Conservation (phyloP, 2,888 invertebrate genomes). For the Drosophila rellima region DNA sequence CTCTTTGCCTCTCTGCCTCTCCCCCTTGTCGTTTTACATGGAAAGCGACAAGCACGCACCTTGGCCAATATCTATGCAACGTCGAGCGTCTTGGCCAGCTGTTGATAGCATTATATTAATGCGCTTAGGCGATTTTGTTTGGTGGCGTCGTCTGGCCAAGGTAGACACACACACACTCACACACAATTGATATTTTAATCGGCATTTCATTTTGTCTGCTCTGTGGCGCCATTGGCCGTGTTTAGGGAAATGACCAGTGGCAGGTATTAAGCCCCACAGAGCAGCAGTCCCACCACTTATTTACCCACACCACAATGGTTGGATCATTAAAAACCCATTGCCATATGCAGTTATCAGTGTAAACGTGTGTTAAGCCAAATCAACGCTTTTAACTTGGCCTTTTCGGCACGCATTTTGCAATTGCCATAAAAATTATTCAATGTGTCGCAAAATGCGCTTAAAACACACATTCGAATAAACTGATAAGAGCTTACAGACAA, state of each 20-base stretch:
- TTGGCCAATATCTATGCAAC: slow-evolving; percentile 24
- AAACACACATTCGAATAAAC: slow-evolving; percentile 40
- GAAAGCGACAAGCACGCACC: slow-evolving; percentile 39
- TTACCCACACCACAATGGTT: slow-evolving; percentile 9
- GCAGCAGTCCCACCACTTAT: slow-evolving; percentile 10
- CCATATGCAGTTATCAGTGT: slow-evolving; percentile 41
- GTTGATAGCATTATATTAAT: slow-evolving; percentile 77
- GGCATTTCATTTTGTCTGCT: slow-evolving; percentile 74
- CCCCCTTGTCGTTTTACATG: slow-evolving; percentile 8
- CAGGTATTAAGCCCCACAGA: slow-evolving; percentile 24
- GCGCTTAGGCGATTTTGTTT: slow-evolving; percentile 67
- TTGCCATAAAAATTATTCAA: slow-evolving; percentile 60
- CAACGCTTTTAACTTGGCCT: slow-evolving; percentile 44
- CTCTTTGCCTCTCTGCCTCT: not conserved
- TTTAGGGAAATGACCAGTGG: slow-evolving; percentile 65
- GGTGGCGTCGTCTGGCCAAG: slow-evolving; percentile 40
- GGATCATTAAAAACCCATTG: slow-evolving; percentile 57
- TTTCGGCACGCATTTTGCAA: slow-evolving; percentile 75
- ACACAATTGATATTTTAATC: slow-evolving; percentile 74
- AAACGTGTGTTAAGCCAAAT: slow-evolving; percentile 56
- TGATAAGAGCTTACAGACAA: slow-evolving; percentile 28
- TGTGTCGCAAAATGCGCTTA: slow-evolving; percentile 63
- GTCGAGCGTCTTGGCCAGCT: slow-evolving; percentile 51
- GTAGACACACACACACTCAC: slow-evolving; percentile 9
- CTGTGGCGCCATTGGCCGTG: slow-evolving; percentile 61